phyloP scores from a whole-genome alignment of 2,888 invertebrate genomes.

The Gari tellinella region DNA sequence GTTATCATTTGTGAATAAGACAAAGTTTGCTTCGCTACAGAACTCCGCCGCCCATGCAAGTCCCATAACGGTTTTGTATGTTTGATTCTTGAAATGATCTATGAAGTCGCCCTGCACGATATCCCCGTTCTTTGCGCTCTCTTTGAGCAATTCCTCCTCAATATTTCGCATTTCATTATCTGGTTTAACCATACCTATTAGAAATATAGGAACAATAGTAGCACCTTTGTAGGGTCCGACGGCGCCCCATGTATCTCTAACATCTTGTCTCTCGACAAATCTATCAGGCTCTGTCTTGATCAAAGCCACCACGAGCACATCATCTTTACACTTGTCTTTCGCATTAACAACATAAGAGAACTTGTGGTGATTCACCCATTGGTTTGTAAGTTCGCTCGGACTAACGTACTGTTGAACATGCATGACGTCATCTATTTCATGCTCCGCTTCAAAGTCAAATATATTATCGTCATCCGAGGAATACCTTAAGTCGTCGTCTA shows the following conservation, averaged over 20 bases:
- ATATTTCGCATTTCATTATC: not conserved
- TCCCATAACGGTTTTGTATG: conserved; percentile 79
- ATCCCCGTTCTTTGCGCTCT: conserved; percentile 49
- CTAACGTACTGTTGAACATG: no score
- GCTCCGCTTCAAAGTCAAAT: no score
- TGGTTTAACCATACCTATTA: conserved; percentile 33
- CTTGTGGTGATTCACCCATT: conserved; percentile 34
- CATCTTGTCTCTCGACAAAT: conserved; percentile 33
- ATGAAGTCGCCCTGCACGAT: conserved; percentile 74
- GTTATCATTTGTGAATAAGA: conserved; percentile 82
- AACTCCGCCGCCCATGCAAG: conserved; percentile 73
- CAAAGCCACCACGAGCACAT: conserved; percentile 39
- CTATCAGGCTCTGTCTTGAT: conserved; percentile 55
- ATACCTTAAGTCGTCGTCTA: no score
- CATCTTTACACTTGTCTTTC: conserved; percentile 16
- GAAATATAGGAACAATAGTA: conserved; percentile 36
- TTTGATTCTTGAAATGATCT: conserved; percentile 81
- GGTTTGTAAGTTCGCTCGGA: conserved; percentile 3
- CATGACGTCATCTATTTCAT: no score
- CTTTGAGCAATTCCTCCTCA: conserved; percentile 38
- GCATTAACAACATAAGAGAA: conserved; percentile 35
- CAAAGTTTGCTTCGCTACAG: conserved; percentile 75
- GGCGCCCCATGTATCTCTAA: conserved; percentile 65
- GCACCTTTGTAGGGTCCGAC: conserved; percentile 29
- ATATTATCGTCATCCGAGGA: no score